phyloP scores from a whole-genome alignment of 2,113 vertebrate species.

The Phaetusa simplex region DNA sequence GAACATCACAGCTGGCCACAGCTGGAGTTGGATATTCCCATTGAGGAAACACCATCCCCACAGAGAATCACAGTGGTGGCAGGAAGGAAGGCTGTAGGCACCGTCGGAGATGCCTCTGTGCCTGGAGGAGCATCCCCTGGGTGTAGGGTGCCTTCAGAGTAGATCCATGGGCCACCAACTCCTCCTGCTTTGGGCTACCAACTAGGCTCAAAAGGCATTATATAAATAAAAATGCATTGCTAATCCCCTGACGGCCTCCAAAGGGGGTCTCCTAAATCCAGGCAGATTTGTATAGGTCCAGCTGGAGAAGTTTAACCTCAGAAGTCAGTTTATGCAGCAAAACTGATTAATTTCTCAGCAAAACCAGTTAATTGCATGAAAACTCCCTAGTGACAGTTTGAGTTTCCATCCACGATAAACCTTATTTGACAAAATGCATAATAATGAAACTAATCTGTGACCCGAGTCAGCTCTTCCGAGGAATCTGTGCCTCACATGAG shows the following conservation, averaged over 20 bases:
- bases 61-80: accelerated
- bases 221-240: not conserved
- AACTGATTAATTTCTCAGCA: not conserved
- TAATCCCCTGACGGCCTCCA: not conserved
- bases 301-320: not conserved
- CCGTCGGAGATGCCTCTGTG: not conserved
- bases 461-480: not conserved
- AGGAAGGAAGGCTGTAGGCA: not conserved
- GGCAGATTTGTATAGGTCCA: not conserved
- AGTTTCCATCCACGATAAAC: not conserved
- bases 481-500: not conserved
- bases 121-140: not conserved
- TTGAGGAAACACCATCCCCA: not conserved
- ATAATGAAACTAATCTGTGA: not conserved
- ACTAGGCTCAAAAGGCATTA: not conserved
- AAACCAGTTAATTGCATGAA: not conserved
- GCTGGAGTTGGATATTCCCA: not conserved
- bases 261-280: not conserved
- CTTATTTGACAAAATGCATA: not conserved
- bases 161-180: not conserved
- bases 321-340: not conserved
- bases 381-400: not conserved
- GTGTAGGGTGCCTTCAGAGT: not conserved
- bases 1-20: not conserved
- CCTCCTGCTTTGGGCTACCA: not conserved